Conservation (phyloP, 1,140 invertebrate species). For the Cydia amplana region DNA sequence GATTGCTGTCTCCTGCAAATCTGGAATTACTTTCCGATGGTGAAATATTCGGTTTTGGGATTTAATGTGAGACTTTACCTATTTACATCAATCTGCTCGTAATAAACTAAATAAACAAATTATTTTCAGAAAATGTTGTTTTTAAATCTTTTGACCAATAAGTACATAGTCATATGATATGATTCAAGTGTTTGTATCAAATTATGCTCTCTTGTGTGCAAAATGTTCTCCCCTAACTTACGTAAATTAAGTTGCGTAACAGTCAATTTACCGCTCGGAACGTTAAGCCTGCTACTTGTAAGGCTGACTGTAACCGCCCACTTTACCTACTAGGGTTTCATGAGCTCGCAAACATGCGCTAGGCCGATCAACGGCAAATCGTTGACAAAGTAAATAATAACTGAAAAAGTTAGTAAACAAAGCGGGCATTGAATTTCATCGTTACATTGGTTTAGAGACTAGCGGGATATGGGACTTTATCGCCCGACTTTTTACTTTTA, state of each 20-base stretch:
- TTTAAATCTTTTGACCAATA: too few relatives aligned
- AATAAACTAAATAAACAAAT: too few relatives aligned
- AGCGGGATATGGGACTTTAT: too few relatives aligned
- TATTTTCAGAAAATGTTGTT: too few relatives aligned
- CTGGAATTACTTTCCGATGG: background rate
- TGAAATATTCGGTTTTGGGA: too few relatives aligned
- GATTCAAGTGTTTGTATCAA: background rate
- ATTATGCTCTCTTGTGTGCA: too few relatives aligned
- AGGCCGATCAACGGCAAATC: background rate
- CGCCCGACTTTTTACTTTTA: too few relatives aligned
- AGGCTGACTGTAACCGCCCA: background rate
- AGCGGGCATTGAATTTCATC: background rate
- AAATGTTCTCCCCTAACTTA: too few relatives aligned
- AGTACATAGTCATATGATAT: too few relatives aligned
- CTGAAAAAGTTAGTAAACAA: background rate
- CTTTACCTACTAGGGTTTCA: background rate
- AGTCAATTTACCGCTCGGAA: background rate
- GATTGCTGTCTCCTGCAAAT: slow-evolving; percentile 7
- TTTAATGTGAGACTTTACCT: too few relatives aligned
- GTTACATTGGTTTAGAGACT: background rate
- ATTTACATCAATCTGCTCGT: too few relatives aligned
- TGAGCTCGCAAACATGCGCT: background rate
- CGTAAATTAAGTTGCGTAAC: background rate
- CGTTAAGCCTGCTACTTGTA: background rate
- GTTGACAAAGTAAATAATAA: background rate